Evolutionary conservation across 2,113 vertebrate genomes (phyloP).

Genomic region (Gallinago undulata): DNA sequence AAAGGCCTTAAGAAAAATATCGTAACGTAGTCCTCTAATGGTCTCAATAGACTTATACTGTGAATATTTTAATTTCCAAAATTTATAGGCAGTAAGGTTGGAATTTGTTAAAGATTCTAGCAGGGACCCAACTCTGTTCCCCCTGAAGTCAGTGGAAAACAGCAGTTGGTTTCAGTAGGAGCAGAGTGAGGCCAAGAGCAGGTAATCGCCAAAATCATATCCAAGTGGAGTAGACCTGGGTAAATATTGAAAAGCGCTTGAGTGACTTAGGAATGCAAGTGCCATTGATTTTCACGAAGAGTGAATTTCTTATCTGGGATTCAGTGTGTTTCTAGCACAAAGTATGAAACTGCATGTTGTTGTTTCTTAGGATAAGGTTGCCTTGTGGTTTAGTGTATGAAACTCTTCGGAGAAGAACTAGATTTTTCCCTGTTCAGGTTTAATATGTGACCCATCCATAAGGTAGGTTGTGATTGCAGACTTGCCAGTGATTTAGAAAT

Average conservation of each 20-base stretch:
- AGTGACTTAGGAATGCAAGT: background rate
- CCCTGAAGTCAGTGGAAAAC: background rate
- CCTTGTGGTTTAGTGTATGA: background rate
- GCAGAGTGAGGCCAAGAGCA: background rate
- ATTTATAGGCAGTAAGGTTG: background rate
- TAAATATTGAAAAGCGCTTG: background rate
- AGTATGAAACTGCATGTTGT: background rate
- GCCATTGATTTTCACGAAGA: background rate
- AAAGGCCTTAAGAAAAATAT: background rate
- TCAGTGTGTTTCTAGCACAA: rapidly evolving
- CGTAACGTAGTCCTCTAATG: background rate
- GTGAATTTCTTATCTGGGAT: background rate
- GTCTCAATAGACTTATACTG: background rate
- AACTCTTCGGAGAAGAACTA: background rate
- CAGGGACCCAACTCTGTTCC: background rate
- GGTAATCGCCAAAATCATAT: background rate
- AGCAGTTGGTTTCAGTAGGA: background rate
- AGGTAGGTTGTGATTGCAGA: rapidly evolving
- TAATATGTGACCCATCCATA: background rate
- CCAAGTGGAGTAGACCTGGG: background rate
- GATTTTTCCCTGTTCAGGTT: background rate
- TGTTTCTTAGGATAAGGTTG: background rate
- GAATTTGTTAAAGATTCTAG: background rate
- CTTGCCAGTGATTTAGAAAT: background rate
- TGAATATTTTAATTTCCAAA: background rate